Percentiles rank a stretch among this genome's conserved stretches.
These are phyloP conservation scores for Motacilla tschutschensis DNA, from an alignment of 2,113 vertebrate genomes.

Conservation along the genomic window DNA sequence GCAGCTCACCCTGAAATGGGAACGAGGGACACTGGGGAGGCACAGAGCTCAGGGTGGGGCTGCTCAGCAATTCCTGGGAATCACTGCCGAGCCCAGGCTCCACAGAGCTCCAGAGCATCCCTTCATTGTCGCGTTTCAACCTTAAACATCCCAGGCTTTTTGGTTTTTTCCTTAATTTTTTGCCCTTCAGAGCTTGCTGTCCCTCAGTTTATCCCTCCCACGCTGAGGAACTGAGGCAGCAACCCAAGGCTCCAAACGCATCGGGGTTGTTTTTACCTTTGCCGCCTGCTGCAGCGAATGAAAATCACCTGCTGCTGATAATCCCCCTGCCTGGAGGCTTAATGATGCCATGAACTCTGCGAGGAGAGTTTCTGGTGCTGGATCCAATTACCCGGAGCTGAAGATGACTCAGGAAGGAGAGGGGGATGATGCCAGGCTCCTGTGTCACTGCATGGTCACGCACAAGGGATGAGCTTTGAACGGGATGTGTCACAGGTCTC, in stretches of 20 bases:
- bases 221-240: neutral
- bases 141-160: neutral
- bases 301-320: neutral
- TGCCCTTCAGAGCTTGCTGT: neutral
- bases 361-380: conserved; percentile 11
- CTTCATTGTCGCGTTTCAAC: conserved; percentile 29
- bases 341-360: conserved; percentile 6
- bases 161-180: neutral
- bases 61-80: conserved; percentile 68
- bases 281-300: conserved; percentile 14
- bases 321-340: neutral
- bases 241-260: neutral
- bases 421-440: neutral
- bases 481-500: accelerated
- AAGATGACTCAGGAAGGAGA: neutral
- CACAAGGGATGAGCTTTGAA: neutral
- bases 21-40: neutral
- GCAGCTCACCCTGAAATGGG: neutral
- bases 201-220: neutral
- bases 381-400: conserved; percentile 24
- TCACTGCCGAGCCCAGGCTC: conserved; percentile 34
- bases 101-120: conserved; percentile 21
- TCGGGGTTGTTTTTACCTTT: neutral
- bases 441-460: accelerated
- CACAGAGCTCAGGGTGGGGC: conserved; percentile 28